Evolutionary conservation across 2,113 vertebrate species (phyloP).

Genomic region (Camelus dromedarius): DNA sequence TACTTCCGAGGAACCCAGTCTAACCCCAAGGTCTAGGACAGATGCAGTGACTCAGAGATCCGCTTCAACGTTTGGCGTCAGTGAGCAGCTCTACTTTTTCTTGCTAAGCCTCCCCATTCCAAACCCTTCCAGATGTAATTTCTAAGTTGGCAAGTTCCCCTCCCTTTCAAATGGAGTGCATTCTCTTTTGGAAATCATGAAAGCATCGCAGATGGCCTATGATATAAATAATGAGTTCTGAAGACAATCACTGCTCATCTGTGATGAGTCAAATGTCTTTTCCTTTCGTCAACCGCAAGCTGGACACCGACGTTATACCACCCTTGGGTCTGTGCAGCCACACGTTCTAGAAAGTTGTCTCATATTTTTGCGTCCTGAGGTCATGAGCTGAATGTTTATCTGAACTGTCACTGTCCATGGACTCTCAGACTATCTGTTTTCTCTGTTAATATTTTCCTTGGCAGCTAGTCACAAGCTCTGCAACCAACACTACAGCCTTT

Average conservation of each 20-base stretch:
- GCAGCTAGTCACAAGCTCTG: conserved; percentile 54
- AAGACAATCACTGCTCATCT: conserved; percentile 78
- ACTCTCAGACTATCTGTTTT: conserved; percentile 67
- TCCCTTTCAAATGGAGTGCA: conserved; percentile 51
- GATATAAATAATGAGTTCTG: conserved; percentile 76
- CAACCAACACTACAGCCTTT: conserved; percentile 47
- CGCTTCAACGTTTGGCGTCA: conserved; percentile 3
- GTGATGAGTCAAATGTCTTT: conserved; percentile 71
- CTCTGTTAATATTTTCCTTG: conserved; percentile 75
- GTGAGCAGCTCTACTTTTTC: not conserved
- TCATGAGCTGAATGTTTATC: conserved; percentile 70
- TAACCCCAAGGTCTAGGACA: not conserved
- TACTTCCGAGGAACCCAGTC: not conserved
- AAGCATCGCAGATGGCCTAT: conserved; percentile 71
- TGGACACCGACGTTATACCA: conserved; percentile 32
- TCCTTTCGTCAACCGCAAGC: conserved; percentile 62
- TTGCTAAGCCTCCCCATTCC: conserved; percentile 26
- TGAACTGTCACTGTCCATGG: conserved; percentile 62
- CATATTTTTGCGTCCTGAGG: conserved; percentile 35
- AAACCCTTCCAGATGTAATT: conserved; percentile 72
- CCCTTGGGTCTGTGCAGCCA: not conserved
- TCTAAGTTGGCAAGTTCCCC: conserved; percentile 45
- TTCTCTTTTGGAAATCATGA: conserved; percentile 66
- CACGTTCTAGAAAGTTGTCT: conserved; percentile 35
- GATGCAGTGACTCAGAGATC: not conserved